Evolutionary conservation across 2,888 invertebrate species (phyloP).

Genomic region (Perizoma flavofasciatum): DNA sequence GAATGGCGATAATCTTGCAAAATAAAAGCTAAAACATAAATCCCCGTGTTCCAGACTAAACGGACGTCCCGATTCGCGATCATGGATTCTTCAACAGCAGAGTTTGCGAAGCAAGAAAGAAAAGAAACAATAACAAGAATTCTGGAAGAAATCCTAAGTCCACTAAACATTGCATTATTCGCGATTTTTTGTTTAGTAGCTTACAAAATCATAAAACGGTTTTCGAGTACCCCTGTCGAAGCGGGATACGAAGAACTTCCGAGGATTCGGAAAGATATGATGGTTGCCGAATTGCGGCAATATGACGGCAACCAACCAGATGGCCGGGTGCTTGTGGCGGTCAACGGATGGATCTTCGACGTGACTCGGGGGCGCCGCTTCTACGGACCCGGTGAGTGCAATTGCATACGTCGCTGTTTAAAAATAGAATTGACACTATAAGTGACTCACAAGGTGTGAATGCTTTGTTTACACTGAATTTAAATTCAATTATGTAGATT

Average conservation of each 20-base stretch:
- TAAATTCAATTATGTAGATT: slow-evolving; percentile 26
- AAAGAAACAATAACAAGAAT: slow-evolving; percentile 26
- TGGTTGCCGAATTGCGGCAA: slow-evolving; percentile 91
- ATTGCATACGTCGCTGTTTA: slow-evolving; percentile 52
- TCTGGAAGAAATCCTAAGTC: slow-evolving; percentile 76
- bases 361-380: slow-evolving; percentile 95
- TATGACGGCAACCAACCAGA: slow-evolving; percentile 95
- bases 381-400: slow-evolving; percentile 95
- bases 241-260: slow-evolving; percentile 77
- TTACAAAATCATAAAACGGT: slow-evolving; percentile 86
- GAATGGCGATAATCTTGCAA: slow-evolving; percentile 43
- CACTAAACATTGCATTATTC: slow-evolving; percentile 86
- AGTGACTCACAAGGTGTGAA: slow-evolving; percentile 47
- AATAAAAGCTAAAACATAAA: slow-evolving; percentile 43
- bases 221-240: slow-evolving; percentile 56
- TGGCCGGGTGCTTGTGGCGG: slow-evolving; percentile 94
- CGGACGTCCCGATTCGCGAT: slow-evolving; percentile 37
- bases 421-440: slow-evolving; percentile 65
- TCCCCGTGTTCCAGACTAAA: slow-evolving; percentile 37
- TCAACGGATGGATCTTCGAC: slow-evolving; percentile 98
- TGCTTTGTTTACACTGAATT: slow-evolving; percentile 46
- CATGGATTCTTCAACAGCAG: slow-evolving; percentile 64
- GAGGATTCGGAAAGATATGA: slow-evolving; percentile 95
- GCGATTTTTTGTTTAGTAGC: slow-evolving; percentile 86
- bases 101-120: slow-evolving; percentile 54